Evolutionary conservation across 2,888 invertebrate species (phyloP), one percentile per base, ranked within the genome.

Genomic region (Lomographa bimaculata): DNA sequence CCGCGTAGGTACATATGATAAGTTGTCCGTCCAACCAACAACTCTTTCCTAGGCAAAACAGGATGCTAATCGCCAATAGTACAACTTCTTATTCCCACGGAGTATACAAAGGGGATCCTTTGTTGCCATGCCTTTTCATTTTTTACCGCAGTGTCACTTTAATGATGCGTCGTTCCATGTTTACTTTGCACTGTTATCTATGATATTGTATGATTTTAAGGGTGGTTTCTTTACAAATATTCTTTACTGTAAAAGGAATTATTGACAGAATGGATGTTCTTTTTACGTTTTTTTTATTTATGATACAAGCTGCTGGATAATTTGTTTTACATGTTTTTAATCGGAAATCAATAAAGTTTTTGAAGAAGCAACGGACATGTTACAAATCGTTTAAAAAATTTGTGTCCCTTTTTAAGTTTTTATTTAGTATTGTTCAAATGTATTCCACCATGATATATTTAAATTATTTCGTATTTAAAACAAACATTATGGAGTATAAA

Each of bases 161-260:
- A 83, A 86, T 81, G 82, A 84, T 64, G 64, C 65, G 69, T 66
- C 71, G 62, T 67, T 73, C 69, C 68, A 49, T 85, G 81, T 86
- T 87, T 86, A 85, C 79, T 63, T 76, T 78, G 70, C 68, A 64
- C 72, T 68, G 73, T 81, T 83, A 78, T 84, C 78, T 76, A 70
- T 71, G 64, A 64, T 72, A 69, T 79, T 85, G 78, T 82, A 46
- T 17, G 20, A 51, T 43, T 57, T 56, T 57, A 68, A 60, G 82
- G 82, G 83, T 74, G 79, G 78, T 74, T 64, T 73, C 76, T 81
- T 82, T 84, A 71, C 79, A 79, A 75, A 75, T 45, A 43, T 60
- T n/a, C n/a, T 57, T 64, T 71, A 63, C 68, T 39, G 12, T 42
- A 23, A 26, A 29, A 20, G 9, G 7, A 62, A 61, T 76, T 72